Evolutionary conservation across 2,797 vertebrate genomes (phyloP), one percentile per base, ranked within the genome.

Genomic region (Alauda arvensis): DNA sequence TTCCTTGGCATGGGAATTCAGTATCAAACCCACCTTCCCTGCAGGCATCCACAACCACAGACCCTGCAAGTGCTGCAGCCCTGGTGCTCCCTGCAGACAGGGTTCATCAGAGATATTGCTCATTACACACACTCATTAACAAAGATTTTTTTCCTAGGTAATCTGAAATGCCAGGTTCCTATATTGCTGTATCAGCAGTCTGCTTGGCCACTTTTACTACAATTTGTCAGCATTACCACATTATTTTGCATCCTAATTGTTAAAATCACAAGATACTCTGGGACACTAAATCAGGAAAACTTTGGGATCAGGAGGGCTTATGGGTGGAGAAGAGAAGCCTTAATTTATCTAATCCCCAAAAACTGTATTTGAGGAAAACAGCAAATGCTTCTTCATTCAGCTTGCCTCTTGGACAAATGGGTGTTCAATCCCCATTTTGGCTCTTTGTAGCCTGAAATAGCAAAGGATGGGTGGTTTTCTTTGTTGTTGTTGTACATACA

Each of bases 401-500:
- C 20, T 77, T 57, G 45, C 76, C 33, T 63, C 72, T n/a, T n/a
- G n/a, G n/a, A n/a, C n/a, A n/a, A n/a, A n/a, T n/a, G n/a, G n/a
- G n/a, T n/a, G n/a, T n/a, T n/a, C n/a, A n/a, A 76, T 14, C 10
- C 34, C 39, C 19, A 1, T 1, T 7, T 1, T 19, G 29, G 28
- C 7, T 34, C 39, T 56, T 12, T 5, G 28, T 2, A 40, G 42
- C n/a, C 43, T 61, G 14, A 12, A 75, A 52, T 12, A 65, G 24
- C 42, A 18, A 70, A 57, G 34, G 24, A 46, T 48, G 24, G 40
- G 40, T 40, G 14, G 40, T 40, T 40, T 40, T 40, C 16, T 40
- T 40, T 40, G 14, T 2, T 3, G 3, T 16, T 15, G 4, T 12
- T 1, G 10, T 21, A 42, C 0, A 0, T 12, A 12, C 2, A 31